These are phyloP conservation scores for Heliangelus exortis DNA, from an alignment of 2,797 vertebrate species.

Conservation along the genomic window DNA sequence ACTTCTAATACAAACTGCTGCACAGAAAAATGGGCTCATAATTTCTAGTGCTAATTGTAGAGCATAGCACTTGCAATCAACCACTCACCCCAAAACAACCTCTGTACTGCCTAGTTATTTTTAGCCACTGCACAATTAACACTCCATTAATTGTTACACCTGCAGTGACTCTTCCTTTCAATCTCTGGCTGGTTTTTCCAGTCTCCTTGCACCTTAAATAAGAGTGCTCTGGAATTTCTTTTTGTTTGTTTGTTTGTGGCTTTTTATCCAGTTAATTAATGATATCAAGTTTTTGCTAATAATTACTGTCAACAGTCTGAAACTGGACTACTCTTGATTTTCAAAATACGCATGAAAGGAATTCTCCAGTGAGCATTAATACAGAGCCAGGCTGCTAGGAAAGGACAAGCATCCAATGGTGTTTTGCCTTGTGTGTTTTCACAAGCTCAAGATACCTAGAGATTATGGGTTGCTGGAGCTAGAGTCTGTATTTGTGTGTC, in stretches of 20 bases:
- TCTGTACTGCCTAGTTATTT: conserved; percentile 37
- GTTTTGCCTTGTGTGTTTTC: background rate
- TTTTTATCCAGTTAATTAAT: background rate
- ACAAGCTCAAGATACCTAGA: background rate
- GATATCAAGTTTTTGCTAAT: background rate
- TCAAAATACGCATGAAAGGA: background rate
- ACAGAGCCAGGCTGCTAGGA: background rate
- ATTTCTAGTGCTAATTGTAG: conserved; percentile 32
- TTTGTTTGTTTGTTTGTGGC: background rate
- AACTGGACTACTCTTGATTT: background rate
- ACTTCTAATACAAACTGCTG: background rate
- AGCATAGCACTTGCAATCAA: conserved; percentile 30
- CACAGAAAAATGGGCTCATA: background rate
- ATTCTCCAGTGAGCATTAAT: background rate
- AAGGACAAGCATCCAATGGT: background rate
- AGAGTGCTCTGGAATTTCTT: background rate
- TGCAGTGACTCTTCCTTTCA: conserved; percentile 18
- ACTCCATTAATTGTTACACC: conserved; percentile 37
- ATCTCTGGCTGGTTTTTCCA: background rate
- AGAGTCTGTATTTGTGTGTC: background rate
- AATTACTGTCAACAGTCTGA: background rate
- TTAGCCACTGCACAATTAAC: conserved; percentile 46
- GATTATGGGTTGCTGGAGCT: background rate
- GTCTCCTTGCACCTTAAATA: background rate
- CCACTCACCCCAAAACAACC: conserved; percentile 16